phyloP scores from a whole-genome alignment of 2,113 vertebrate genomes.

The Tetrax tetrax region DNA sequence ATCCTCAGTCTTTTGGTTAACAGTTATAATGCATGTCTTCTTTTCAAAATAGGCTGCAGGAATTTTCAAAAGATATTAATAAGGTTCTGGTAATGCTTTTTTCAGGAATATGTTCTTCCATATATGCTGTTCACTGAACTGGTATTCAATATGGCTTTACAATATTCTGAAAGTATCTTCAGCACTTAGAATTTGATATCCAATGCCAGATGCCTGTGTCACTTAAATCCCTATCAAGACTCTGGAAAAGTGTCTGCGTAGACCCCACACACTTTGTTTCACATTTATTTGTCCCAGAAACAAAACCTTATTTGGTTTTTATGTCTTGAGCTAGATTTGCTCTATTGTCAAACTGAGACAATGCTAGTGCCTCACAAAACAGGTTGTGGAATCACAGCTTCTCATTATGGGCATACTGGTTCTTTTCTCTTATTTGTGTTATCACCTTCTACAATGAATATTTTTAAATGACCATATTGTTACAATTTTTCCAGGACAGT shows the following conservation, averaged over 20 bases:
- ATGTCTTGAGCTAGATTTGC: background rate
- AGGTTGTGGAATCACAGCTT: background rate
- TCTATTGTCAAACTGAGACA: background rate
- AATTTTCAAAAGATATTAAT: background rate
- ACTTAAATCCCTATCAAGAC: background rate
- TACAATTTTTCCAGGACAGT: background rate
- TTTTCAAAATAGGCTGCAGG: background rate
- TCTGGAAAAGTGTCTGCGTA: background rate
- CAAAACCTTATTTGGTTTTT: background rate
- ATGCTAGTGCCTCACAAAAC: background rate
- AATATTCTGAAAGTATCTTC: background rate
- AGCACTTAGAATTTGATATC: background rate
- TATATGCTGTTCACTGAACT: background rate
- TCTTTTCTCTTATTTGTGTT: background rate
- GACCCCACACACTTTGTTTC: background rate
- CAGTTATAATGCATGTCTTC: background rate
- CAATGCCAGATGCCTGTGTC: background rate
- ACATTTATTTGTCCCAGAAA: background rate
- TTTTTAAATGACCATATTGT: background rate
- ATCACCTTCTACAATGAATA: background rate
- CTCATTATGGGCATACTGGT: background rate
- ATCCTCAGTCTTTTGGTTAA: background rate
- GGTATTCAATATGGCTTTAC: background rate
- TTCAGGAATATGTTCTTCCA: background rate
- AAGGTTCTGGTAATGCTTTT: background rate